Percentiles rank a stretch among this genome's conserved stretches.
These are phyloP conservation scores for Furcula furcula DNA, from an alignment of 2,888 invertebrate genomes.

Conservation along the genomic window DNA sequence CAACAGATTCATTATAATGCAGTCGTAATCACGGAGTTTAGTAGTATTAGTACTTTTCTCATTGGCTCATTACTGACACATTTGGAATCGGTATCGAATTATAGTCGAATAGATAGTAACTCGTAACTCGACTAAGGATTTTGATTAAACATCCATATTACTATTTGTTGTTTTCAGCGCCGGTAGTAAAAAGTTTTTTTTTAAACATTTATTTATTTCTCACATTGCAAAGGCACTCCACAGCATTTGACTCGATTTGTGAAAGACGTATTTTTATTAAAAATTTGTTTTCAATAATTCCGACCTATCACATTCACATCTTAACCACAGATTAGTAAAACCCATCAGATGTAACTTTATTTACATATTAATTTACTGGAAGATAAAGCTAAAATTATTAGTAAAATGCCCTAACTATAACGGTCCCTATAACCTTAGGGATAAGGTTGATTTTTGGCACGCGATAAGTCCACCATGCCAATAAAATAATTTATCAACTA, in stretches of 20 bases:
- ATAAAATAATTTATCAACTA: background rate
- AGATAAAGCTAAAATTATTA: conserved; percentile 2
- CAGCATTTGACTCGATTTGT: conserved; percentile 4
- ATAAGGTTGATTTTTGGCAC: conserved; percentile 26
- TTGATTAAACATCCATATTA: too few species aligned
- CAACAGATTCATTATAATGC: too few species aligned
- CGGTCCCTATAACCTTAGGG: conserved; percentile 2
- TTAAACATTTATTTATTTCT: conserved; percentile 10
- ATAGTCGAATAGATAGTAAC: too few species aligned
- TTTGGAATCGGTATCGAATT: too few species aligned
- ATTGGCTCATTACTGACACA: too few species aligned
- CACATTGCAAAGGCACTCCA: conserved; percentile 22
- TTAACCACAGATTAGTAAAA: background rate
- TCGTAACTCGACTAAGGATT: too few species aligned
- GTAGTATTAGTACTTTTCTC: too few species aligned
- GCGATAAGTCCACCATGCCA: conserved; percentile 14
- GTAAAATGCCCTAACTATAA: conserved; percentile 13
- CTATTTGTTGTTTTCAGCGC: too few species aligned
- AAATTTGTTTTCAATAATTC: conserved; percentile 1
- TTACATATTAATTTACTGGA: background rate
- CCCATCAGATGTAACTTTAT: background rate
- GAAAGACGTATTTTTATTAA: background rate
- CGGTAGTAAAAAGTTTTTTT: too few species aligned
- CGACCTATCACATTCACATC: conserved; percentile 23
- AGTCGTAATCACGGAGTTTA: too few species aligned